phyloP scores from a whole-genome alignment of 2,888 invertebrate species.

The Melinopterus prodromus region DNA sequence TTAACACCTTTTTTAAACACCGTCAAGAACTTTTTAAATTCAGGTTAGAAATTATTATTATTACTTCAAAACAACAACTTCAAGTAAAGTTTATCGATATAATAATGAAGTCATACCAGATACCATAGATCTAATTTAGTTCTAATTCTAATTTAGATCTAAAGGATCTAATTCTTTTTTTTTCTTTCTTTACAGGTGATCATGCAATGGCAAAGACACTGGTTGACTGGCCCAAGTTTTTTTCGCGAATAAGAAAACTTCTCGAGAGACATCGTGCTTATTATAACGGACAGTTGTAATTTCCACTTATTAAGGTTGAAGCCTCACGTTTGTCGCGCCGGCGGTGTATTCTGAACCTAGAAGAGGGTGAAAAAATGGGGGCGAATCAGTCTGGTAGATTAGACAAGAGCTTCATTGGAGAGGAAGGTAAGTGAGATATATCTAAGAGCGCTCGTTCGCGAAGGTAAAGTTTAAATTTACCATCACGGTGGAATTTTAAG shows the following conservation, averaged over 20 bases:
- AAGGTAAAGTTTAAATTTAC: not conserved
- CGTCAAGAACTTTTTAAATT: too few relatives aligned
- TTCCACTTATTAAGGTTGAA: not conserved
- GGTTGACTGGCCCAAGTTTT: not conserved
- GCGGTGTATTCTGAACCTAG: not conserved
- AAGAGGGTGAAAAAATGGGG: slow-evolving; percentile 56
- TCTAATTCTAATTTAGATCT: too few relatives aligned
- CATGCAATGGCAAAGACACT: not conserved
- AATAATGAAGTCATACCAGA: too few relatives aligned
- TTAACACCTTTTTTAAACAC: too few relatives aligned
- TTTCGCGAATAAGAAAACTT: not conserved
- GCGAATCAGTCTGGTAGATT: slow-evolving; percentile 62
- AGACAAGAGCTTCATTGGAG: slow-evolving; percentile 59
- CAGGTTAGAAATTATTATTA: too few relatives aligned
- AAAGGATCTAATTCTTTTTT: not conserved
- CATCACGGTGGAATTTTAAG: not conserved
- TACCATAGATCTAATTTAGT: too few relatives aligned
- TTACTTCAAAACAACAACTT: too few relatives aligned
- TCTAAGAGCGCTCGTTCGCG: not conserved
- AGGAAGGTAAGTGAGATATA: slow-evolving; percentile 58
- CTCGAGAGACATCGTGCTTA: not conserved
- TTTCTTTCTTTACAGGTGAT: not conserved
- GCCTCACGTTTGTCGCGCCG: not conserved
- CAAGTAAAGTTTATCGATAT: too few relatives aligned
- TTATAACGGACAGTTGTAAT: not conserved